Percentiles rank a stretch among this genome's conserved stretches.
Evolutionary conservation across 2,797 vertebrate species (phyloP).

Genomic region (Avahi laniger): DNA sequence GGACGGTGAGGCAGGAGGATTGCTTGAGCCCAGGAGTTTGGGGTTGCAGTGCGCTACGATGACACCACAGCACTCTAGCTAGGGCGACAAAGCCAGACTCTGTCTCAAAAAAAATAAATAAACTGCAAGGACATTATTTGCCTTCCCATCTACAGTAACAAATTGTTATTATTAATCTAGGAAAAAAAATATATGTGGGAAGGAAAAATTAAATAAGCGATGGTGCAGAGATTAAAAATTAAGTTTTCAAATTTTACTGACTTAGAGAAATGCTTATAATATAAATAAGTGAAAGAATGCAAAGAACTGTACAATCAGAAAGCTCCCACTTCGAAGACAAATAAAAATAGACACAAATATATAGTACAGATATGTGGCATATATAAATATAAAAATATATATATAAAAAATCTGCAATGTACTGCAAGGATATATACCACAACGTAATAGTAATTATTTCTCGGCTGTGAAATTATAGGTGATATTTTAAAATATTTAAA

Average conservation of each 20-base stretch:
- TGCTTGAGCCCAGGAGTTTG: no score
- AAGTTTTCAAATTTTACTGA: neutral
- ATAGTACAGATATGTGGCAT: neutral
- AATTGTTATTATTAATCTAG: slow-evolving; percentile 11
- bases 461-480: neutral
- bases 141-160: neutral
- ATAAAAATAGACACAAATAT: neutral
- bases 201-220: slow-evolving; percentile 24
- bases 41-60: no score
- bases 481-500: neutral
- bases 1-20: no score
- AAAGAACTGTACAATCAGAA: neutral
- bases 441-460: neutral
- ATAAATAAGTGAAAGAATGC: neutral
- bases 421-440: neutral
- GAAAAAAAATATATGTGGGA: neutral
- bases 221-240: neutral
- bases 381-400: neutral
- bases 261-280: neutral
- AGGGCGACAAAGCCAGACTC: no score
- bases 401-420: neutral
- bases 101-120: no score
- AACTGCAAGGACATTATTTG: neutral
- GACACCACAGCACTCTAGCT: no score
- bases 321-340: neutral